These are phyloP conservation scores for Cliona cf. orientalis DNA, from an alignment of 37 sponge, comb jelly and placozoan genomes.

Conservation along the genomic window DNA sequence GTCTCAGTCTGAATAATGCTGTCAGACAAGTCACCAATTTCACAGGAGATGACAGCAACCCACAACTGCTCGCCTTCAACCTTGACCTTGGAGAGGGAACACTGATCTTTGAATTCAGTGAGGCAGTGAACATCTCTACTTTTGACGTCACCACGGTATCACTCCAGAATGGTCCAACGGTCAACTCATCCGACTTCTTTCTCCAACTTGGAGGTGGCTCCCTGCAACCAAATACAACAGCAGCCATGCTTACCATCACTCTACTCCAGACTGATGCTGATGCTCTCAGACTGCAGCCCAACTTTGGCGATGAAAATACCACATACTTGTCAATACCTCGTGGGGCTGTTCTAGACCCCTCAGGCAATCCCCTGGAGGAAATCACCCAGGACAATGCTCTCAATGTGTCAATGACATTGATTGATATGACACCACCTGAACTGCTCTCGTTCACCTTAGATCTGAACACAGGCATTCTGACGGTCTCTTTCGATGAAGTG, in stretches of 20 bases:
- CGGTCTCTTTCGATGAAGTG: slow-evolving; percentile 81
- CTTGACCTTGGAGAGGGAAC: slow-evolving; percentile 72
- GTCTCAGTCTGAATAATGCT: slow-evolving; percentile 46
- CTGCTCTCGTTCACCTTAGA: slow-evolving; percentile 71
- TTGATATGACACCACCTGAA: slow-evolving; percentile 75
- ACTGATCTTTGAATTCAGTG: slow-evolving; percentile 70
- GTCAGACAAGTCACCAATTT: slow-evolving; percentile 60
- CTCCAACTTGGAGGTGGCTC: slow-evolving; percentile 53
- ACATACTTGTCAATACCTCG: slow-evolving; percentile 58
- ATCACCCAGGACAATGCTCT: slow-evolving; percentile 41
- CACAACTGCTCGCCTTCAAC: slow-evolving; percentile 62
- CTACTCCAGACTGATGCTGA: slow-evolving; percentile 64
- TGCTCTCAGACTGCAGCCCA: slow-evolving; percentile 40
- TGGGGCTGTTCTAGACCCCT: slow-evolving; percentile 69
- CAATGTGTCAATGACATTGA: slow-evolving; percentile 35
- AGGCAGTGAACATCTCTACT: slow-evolving; percentile 67
- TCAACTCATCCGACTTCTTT: not conserved
- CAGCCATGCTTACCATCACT: slow-evolving; percentile 51
- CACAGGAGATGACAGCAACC: slow-evolving; percentile 75
- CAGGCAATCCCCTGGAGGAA: slow-evolving; percentile 46
- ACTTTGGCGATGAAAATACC: slow-evolving; percentile 48
- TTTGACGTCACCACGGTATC: slow-evolving; percentile 47
- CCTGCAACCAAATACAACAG: slow-evolving; percentile 20
- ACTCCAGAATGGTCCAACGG: slow-evolving; percentile 52
- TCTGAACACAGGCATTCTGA: slow-evolving; percentile 71